Evolutionary conservation across 2,113 vertebrate genomes (phyloP), one percentile per base, ranked within the genome.

Genomic region (Lasiurus borealis): DNA sequence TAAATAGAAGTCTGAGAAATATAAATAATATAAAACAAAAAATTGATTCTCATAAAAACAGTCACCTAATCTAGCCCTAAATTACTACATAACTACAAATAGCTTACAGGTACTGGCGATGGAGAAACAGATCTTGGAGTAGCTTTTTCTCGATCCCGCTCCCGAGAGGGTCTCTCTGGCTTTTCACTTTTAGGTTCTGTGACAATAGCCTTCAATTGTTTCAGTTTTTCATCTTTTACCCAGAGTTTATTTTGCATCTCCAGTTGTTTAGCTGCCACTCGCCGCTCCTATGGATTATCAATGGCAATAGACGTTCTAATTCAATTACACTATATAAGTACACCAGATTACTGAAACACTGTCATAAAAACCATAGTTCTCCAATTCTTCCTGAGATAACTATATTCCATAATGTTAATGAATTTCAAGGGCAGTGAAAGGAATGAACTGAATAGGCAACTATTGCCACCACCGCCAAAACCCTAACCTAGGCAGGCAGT

Each of bases 161-260:
- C 99, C 93, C 99, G 98, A 3, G 99, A 99, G 0, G 99, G 99
- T 15, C 99, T 93, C 75, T 99, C 99, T 0, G 99, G 99, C 5
- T 98, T 98, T n/a, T 98, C 98, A 0, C 69, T 62, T 93, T 99
- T 99, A 57, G 98, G 98, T 59, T 99, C 99, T 0, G 99, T 99
- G 46, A 99, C 99, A 6, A 99, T 99, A 66, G 99, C 99, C 97
- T 99, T 99, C 6, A 99, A 99, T 81, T 99, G 99, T 97, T 99
- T 99, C 97, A 99, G 98, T 83, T 99, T 99, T 95, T 99, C 99
- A 0, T 99, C 99, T 96, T 99, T 99, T 92, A 99, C 99, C 99
- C 99, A 99, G 15, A 99, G 99, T 94, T 99, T 99, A 97, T 99
- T 99, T 97, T 99, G 99, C 99, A 99, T 99, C 97, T 99, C 99